Conservation (phyloP, 2,113 vertebrate genomes). For the Ceyx melanurus region DNA sequence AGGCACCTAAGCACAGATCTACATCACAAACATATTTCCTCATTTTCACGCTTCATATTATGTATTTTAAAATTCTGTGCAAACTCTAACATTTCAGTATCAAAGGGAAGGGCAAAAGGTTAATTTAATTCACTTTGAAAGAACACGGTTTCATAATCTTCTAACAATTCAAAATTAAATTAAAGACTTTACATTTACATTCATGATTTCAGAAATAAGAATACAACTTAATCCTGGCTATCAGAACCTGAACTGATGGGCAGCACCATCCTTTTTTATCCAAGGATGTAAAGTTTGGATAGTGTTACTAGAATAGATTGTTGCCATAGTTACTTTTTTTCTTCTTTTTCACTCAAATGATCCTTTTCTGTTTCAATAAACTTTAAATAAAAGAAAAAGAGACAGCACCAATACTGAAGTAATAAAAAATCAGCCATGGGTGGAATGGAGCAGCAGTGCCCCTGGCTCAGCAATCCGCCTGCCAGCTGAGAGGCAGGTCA, state of each 20-base stretch:
- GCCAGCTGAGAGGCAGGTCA: slow-evolving; percentile 25
- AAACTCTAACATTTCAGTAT: slow-evolving; percentile 6
- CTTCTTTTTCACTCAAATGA: slow-evolving; percentile 49
- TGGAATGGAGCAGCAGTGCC: not conserved
- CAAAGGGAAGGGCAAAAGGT: slow-evolving; percentile 62
- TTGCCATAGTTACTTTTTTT: slow-evolving; percentile 17
- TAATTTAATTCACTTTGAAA: slow-evolving; percentile 74
- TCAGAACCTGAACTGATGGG: slow-evolving; percentile 1
- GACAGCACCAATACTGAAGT: slow-evolving; percentile 47
- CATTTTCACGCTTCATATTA: not conserved
- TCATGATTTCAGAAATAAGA: slow-evolving; percentile 69
- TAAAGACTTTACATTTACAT: slow-evolving; percentile 58
- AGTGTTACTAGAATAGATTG: slow-evolving; percentile 2
- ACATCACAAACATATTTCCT: not conserved
- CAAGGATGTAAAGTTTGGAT: not conserved
- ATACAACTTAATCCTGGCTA: not conserved
- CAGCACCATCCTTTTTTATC: not conserved
- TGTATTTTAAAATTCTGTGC: slow-evolving; percentile 7
- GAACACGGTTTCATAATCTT: slow-evolving; percentile 64
- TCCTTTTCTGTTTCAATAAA: slow-evolving; percentile 47
- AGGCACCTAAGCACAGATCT: not conserved
- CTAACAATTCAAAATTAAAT: slow-evolving; percentile 54
- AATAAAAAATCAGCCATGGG: slow-evolving; percentile 43
- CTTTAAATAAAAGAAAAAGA: slow-evolving; percentile 42
- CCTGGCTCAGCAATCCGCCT: slow-evolving; percentile 19